Evolutionary conservation across 2,888 invertebrate genomes (phyloP), one percentile per base, ranked within the genome.

Genomic region (Ophioninae sp.): DNA sequence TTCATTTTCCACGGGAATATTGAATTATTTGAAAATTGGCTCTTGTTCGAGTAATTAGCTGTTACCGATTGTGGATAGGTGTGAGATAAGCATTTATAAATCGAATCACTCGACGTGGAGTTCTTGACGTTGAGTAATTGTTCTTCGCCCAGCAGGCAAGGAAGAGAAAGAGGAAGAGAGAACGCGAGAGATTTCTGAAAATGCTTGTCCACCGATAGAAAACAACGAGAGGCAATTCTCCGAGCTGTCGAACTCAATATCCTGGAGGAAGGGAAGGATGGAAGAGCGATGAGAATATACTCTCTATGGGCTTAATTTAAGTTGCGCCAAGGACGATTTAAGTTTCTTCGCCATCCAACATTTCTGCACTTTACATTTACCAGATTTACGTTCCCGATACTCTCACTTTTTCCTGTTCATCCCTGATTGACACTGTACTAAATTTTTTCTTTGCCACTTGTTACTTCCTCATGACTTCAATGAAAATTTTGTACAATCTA

Each of bases 231-330:
- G 74, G 78, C 81, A 84, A 84, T 84, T 84, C 79, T 56, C 72
- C 75, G 68, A 76, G 75, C 84, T 84, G 84, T 84, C 84, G 79
- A 84, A 81, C 79, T 79, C 70, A 64, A 57, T 41, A 30, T 3
- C 41, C 44, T 41, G 44, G 39, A 65, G 17, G 65, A 65, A 13
- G 21, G 1, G 64, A 65, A 39, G 7, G 76, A 78, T 44, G 17
- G 59, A 67, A 79, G 65, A 67, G 30, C 57, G 67, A 70, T 59
- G 57, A 68, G 44, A 76, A 62, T 65, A 72, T 44, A 21, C 64
- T 62, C 62, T 65, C 59, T 56, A 65, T 67, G 72, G 62, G 67
- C 81, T 84, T 81, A 84, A 84, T 84, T 81, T 84, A 84, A 84
- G 67, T 84, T 84, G 68, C 75, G 30, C 67, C 44, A 41, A 56